Percentiles rank a stretch among this genome's conserved stretches.
Conservation (phyloP, 2,888 invertebrate species). For the Chorisops tibialis region DNA sequence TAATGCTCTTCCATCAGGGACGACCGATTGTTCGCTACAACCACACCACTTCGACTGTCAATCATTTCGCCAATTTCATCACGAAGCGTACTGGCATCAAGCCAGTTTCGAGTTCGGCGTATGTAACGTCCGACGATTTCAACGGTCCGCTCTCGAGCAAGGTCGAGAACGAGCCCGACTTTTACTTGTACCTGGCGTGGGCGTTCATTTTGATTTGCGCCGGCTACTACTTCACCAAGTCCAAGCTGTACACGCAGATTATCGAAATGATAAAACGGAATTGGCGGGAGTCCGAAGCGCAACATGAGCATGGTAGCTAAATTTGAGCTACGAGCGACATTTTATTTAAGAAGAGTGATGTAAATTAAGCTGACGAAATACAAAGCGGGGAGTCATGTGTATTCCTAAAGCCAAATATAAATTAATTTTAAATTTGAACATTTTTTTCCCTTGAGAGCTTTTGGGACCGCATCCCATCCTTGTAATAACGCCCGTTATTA, state of each 20-base stretch:
- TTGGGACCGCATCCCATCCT: too few species aligned
- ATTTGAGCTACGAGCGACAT: neutral
- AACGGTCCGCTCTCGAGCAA: constrained; percentile 76
- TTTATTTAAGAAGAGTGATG: too few species aligned
- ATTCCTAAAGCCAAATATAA: too few species aligned
- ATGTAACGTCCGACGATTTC: constrained; percentile 72
- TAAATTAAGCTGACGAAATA: too few species aligned
- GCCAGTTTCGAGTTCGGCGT: constrained; percentile 58
- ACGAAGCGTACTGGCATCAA: constrained; percentile 70
- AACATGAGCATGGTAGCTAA: constrained; percentile 42
- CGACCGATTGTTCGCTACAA: constrained; percentile 81
- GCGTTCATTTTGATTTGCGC: constrained; percentile 73
- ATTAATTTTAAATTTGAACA: too few species aligned
- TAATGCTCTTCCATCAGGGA: constrained; percentile 87
- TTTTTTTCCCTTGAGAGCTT: too few species aligned
- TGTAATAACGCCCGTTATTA: too few species aligned
- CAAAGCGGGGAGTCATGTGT: too few species aligned
- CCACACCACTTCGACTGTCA: constrained; percentile 74
- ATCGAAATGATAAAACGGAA: constrained; percentile 80
- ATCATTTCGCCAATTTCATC: constrained; percentile 75
- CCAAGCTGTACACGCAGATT: constrained; percentile 73
- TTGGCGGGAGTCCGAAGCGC: constrained; percentile 81
- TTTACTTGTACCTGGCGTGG: constrained; percentile 81
- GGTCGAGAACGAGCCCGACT: constrained; percentile 75
- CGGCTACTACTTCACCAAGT: constrained; percentile 72